These are phyloP conservation scores for Agrochola circellaris DNA, from an alignment of 2,888 invertebrate genomes.

Conservation along the genomic window DNA sequence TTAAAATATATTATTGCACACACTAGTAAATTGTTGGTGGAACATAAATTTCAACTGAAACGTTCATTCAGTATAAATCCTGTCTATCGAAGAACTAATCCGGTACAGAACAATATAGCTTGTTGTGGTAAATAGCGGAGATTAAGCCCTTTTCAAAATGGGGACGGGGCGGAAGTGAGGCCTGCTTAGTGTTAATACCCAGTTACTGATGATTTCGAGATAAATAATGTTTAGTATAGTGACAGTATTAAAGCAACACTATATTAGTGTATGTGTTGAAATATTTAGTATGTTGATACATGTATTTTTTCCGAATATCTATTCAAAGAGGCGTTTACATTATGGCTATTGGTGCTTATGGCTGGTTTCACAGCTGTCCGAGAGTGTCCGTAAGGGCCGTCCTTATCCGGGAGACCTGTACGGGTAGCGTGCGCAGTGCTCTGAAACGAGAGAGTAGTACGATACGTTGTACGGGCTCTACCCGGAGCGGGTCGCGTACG, in stretches of 20 bases:
- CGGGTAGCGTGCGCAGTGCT: too few relatives aligned
- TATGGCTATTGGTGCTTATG: not conserved
- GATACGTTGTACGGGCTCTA: too few relatives aligned
- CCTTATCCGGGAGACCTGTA: too few relatives aligned
- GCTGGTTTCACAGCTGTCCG: too few relatives aligned
- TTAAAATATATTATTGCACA: not conserved
- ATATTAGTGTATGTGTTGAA: not conserved
- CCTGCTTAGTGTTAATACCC: slow-evolving; percentile 48
- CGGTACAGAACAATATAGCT: slow-evolving; percentile 46
- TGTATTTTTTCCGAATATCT: not conserved
- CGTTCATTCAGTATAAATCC: slow-evolving; percentile 52
- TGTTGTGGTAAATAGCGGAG: slow-evolving; percentile 66
- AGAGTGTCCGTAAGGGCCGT: too few relatives aligned
- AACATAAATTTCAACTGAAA: slow-evolving; percentile 42
- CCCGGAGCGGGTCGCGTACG: too few relatives aligned
- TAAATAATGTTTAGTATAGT: not conserved
- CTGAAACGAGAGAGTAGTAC: too few relatives aligned
- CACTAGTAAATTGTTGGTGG: not conserved
- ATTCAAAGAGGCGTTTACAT: not conserved
- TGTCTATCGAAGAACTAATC: slow-evolving; percentile 62
- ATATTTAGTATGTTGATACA: not conserved
- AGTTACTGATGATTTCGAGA: slow-evolving; percentile 31
- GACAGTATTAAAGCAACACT: not conserved
- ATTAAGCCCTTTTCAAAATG: slow-evolving; percentile 61
- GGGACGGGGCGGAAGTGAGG: slow-evolving; percentile 47